phyloP scores from a whole-genome alignment of 2,113 vertebrate genomes.

The Misgurnus mizolepis region DNA sequence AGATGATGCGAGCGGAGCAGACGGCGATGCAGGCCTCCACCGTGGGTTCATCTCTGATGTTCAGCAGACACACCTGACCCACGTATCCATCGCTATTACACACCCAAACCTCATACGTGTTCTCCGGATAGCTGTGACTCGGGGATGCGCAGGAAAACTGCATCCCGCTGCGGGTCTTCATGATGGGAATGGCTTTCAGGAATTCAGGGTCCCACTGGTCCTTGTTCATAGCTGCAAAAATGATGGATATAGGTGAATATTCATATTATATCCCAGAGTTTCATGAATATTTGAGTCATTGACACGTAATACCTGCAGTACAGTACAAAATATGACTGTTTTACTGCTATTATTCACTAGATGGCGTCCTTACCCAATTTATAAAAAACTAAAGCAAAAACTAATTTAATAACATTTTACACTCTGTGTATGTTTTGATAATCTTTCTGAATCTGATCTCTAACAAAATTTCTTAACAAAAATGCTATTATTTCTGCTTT shows the following conservation, averaged over 20 bases:
- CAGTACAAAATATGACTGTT: no score
- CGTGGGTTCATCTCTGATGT: constrained; percentile 90
- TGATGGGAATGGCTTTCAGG: constrained; percentile 98
- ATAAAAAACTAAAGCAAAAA: no score
- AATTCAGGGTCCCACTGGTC: constrained; percentile 97
- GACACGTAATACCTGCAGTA: not conserved
- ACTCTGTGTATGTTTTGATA: no score
- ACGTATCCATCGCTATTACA: constrained; percentile 98
- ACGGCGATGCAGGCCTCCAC: constrained; percentile 98
- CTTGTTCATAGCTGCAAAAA: constrained; percentile 85
- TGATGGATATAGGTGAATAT: constrained; percentile 15
- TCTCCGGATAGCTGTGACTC: constrained; percentile 88
- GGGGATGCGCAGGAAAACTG: constrained; percentile 98
- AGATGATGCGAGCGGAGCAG: constrained; percentile 95
- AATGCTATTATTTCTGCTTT: no score
- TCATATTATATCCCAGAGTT: not conserved
- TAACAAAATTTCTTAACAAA: no score
- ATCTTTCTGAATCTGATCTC: no score
- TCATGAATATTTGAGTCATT: not conserved
- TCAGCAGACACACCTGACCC: constrained; percentile 95
- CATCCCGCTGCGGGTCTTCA: constrained; percentile 98
- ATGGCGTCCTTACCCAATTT: no score
- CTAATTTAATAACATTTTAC: no score
- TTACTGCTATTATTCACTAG: no score
- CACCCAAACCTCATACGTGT: constrained; percentile 93